A percentile compares a stretch with the other conserved stretches of the same genome.
These are phyloP conservation scores for Eubasilissa splendida DNA, from an alignment of 2,888 invertebrate species.

Conservation along the genomic window DNA sequence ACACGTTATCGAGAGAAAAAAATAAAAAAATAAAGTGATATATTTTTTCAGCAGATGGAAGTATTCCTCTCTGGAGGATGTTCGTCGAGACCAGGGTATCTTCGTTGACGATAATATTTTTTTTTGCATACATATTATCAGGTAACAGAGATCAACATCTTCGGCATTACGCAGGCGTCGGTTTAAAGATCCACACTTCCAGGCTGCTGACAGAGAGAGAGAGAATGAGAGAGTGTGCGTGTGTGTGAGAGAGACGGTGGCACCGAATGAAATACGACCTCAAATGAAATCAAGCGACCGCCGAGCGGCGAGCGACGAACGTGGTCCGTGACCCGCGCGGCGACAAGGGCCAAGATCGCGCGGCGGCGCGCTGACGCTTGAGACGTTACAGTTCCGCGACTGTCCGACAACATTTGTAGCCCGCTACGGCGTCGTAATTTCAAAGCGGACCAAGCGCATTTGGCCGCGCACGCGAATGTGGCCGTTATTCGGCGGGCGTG, in stretches of 20 bases:
- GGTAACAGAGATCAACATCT: too few relatives aligned
- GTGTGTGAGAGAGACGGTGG: background rate
- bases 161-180: too few relatives aligned
- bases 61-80: too few relatives aligned
- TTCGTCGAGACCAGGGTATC: too few relatives aligned
- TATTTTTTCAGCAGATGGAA: too few relatives aligned
- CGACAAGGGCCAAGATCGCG: background rate
- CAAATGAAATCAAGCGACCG: slow-evolving; percentile 3
- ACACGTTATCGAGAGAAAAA: too few relatives aligned
- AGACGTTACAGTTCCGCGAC: background rate
- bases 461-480: background rate
- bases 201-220: too few relatives aligned
- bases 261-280: background rate
- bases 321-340: background rate
- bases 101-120: too few relatives aligned
- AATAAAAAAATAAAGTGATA: too few relatives aligned
- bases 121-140: too few relatives aligned
- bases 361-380: background rate
- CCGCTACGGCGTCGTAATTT: background rate
- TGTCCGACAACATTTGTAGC: background rate
- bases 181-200: too few relatives aligned
- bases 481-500: background rate
- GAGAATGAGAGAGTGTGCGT: too few relatives aligned
- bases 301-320: background rate
- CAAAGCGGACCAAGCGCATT: background rate